Evolutionary conservation across 2,113 vertebrate genomes (phyloP).

Genomic region (Podarcis muralis): DNA sequence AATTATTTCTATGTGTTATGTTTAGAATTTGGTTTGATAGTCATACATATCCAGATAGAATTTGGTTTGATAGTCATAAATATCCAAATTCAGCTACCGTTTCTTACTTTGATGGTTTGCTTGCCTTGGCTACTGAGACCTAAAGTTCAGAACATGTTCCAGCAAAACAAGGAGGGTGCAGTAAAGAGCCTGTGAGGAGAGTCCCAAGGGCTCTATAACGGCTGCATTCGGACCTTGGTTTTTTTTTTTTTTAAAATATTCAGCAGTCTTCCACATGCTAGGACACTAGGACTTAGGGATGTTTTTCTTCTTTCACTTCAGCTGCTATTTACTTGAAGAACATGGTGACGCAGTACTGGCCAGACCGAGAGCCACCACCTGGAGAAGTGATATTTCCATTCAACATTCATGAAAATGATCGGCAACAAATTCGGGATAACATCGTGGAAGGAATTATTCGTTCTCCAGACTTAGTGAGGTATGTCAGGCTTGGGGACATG

Average conservation of each 20-base stretch:
- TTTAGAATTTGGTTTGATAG: background rate
- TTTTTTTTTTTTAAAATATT: background rate
- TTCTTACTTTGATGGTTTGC: background rate
- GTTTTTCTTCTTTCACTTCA: constrained; percentile 57
- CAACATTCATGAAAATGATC: constrained; percentile 96
- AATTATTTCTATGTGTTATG: background rate
- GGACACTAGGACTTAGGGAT: background rate
- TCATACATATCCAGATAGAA: background rate
- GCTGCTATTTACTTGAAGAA: constrained; percentile 99
- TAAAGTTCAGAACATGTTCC: background rate
- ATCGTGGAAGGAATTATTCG: constrained; percentile 95
- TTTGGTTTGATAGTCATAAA: background rate
- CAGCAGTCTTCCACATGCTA: constrained; percentile 25
- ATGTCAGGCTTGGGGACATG: constrained; percentile 9
- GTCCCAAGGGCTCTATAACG: too few species aligned
- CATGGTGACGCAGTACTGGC: constrained; percentile 98
- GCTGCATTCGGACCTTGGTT: too few species aligned
- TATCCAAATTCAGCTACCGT: background rate
- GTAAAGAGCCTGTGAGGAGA: too few species aligned
- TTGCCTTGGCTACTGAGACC: background rate
- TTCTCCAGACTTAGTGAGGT: constrained; percentile 95
- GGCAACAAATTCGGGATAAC: constrained; percentile 94
- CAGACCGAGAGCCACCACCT: constrained; percentile 88
- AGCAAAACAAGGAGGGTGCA: too few species aligned
- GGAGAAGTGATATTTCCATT: constrained; percentile 92